Percentiles rank a stretch among this genome's conserved stretches.
phyloP scores from a whole-genome alignment of 1,140 invertebrate species.

The Heliconius hermathena region DNA sequence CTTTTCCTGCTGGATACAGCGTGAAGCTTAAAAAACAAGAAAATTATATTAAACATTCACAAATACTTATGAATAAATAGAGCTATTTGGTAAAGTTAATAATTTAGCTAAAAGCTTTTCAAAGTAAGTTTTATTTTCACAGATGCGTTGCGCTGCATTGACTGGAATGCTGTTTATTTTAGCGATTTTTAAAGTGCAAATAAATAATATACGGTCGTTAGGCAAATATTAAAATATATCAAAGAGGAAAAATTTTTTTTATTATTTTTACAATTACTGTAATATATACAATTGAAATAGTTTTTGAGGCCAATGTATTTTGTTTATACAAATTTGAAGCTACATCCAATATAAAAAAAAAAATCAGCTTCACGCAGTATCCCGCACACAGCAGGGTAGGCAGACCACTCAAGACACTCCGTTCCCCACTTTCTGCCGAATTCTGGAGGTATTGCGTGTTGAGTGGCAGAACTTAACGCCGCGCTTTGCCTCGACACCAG shows the following conservation, averaged over 20 bases:
- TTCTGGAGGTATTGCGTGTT: too few relatives aligned
- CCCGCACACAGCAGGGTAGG: too few relatives aligned
- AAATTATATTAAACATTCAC: not conserved
- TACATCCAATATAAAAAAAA: too few relatives aligned
- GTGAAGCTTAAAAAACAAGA: too few relatives aligned
- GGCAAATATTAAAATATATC: not conserved
- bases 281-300: not conserved
- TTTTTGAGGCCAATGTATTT: not conserved
- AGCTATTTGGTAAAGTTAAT: not conserved
- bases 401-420: too few relatives aligned
- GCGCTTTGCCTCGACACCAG: too few relatives aligned
- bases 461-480: too few relatives aligned
- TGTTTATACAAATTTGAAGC: not conserved
- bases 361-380: too few relatives aligned
- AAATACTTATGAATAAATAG: not conserved
- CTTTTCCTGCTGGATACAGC: too few relatives aligned
- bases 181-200: not conserved
- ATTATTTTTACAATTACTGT: not conserved
- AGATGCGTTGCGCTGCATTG: not conserved
- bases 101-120: not conserved
- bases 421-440: too few relatives aligned
- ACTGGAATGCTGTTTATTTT: not conserved
- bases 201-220: not conserved
- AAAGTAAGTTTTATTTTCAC: not conserved
- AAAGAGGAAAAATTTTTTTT: not conserved